These are phyloP conservation scores for Caenorhabditis sinica DNA, from an alignment of 2,888 invertebrate species.

Conservation along the genomic window DNA sequence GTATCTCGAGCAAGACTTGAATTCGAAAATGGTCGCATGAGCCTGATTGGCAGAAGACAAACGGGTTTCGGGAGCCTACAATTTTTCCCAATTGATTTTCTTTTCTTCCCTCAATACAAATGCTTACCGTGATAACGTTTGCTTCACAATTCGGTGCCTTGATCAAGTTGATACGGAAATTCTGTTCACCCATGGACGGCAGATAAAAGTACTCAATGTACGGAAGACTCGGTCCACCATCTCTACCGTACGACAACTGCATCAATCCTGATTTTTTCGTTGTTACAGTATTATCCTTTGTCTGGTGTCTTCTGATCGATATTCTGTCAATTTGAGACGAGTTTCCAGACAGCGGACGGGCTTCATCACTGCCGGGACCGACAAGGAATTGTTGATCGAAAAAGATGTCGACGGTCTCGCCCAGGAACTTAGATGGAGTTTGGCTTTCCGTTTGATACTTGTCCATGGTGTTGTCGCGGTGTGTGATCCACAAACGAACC, in stretches of 20 bases:
- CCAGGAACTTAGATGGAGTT: too few relatives aligned
- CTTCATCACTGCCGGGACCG: conserved; percentile 37
- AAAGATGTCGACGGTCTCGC: conserved; percentile 39
- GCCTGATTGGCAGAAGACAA: not conserved
- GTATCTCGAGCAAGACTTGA: too few relatives aligned
- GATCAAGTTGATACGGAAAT: conserved; percentile 27
- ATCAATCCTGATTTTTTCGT: conserved; percentile 2
- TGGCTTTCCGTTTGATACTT: not conserved
- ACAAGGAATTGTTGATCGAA: conserved; percentile 50
- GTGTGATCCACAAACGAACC: conserved; percentile 35
- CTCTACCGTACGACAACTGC: conserved; percentile 39
- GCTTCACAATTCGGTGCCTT: conserved; percentile 40
- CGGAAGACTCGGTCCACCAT: conserved; percentile 7
- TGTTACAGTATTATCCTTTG: too few relatives aligned
- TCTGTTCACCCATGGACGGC: not conserved
- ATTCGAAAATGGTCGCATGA: not conserved
- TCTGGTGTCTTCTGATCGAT: not conserved
- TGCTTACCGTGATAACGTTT: conserved; percentile 16
- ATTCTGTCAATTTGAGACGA: conserved; percentile 24
- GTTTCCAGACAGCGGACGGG: conserved; percentile 45
- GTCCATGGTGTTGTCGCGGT: not conserved
- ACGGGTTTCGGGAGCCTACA: not conserved
- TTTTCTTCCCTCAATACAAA: not conserved
- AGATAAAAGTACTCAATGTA: conserved; percentile 47
- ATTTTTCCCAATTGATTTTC: not conserved